Evolutionary conservation across 2,888 invertebrate genomes (phyloP), one percentile per base, ranked within the genome.

Genomic region (Sinhomidia bicolor): DNA sequence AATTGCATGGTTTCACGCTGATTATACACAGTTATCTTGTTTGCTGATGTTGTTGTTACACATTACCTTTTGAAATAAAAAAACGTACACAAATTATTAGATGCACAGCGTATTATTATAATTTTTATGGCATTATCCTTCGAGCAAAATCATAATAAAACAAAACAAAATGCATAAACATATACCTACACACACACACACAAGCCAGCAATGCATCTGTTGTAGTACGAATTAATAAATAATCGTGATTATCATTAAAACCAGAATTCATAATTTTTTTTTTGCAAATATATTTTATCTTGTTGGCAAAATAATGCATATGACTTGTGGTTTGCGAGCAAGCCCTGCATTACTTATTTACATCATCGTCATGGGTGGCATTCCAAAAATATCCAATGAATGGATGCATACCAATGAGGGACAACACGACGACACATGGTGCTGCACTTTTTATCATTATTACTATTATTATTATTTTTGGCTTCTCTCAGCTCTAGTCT

Each of bases 321-420:
- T 74, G 26, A 20, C 1, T 51, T 29, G n/a, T n/a, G n/a, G n/a
- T n/a, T 26, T 65, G 44, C 6, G 41, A 51, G 62, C 26, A 6
- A 80, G 26, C n/a, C 62, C 44, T 44, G 62, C 32, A 20, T 36
- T 51, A 23, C 44, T 78, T 79, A 10, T 57, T 14, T 23, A 47
- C 26, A 26, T n/a, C 36, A 17, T 41, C 86, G 23, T 51, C 14
- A 88, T 88, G 88, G 82, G 88, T 76, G 88, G 88, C 44, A 82
- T 82, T 82, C 82, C 74, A 71, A 82, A 88, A 88, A 88, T 76
- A 85, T 32, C 60, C 44, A 79, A 81, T 81, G 80, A 78, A 78
- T 78, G 78, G 17, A 78, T 57, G 44, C 76, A 82, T 82, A 76
- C 71, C 76, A 88, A 65, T 57, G 54, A 78, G 54, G 36, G 57